Evolutionary conservation across 2,797 vertebrate genomes (phyloP), one percentile per base, ranked within the genome.

Genomic region (Podarcis siculus): DNA sequence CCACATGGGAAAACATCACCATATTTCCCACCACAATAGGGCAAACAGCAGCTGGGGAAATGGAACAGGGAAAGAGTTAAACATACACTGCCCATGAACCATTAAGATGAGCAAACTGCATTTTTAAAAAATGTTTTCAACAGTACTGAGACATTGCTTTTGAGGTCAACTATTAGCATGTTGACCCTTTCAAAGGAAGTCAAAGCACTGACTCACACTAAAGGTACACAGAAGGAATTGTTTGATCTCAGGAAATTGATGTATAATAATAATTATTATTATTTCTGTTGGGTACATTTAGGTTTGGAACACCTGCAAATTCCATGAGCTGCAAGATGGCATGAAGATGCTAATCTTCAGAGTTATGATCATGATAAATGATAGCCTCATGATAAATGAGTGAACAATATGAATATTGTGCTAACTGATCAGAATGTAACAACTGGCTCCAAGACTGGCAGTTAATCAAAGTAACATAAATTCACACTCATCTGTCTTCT

Each of bases 181-280:
- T 21, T 77, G 69, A 73, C 2, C 55, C 79, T 82, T 66, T 13
- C 1, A 69, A 0, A 49, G 8, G 4, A 81, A 88, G 49, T 93
- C 87, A 94, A 92, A 90, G 23, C 64, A 78, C 85, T 91, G 92
- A 10, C 37, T 90, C 86, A 37, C 0, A 89, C 80, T 3, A 87
- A 76, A 45, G 5, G 13, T 55, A 37, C 61, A 79, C 76, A 73
- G 39, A 15, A 37, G 9, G 37, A 1, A 72, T 25, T 30, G 49
- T 84, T 58, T 84, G 25, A 58, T 76, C 15, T 19, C 25, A 12
- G 45, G 10, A 49, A 49, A 49, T 12, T 49, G 10, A 49, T 49
- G 45, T 49, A 49, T 49, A 49, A 49, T 27, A 49, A 49, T 3
- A 15, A 55, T 3, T 4, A 55, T 3, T 4, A 55, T 55, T 55